phyloP scores from a whole-genome alignment of 1,140 invertebrate species.

The Ridgeia piscesae region DNA sequence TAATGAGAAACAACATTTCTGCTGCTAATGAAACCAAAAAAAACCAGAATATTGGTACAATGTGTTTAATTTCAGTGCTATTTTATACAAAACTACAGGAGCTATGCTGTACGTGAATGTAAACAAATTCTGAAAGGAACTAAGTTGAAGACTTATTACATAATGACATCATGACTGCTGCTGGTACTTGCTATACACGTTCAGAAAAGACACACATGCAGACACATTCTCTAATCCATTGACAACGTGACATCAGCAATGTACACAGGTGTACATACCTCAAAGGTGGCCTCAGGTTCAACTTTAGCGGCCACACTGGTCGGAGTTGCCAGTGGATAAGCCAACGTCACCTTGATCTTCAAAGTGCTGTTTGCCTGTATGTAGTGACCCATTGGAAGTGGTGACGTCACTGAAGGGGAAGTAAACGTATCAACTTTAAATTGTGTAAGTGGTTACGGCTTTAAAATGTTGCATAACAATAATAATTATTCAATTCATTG shows the following conservation, averaged over 20 bases:
- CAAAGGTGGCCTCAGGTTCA: slow-evolving; percentile 17
- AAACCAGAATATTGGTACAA: no score
- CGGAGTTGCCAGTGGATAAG: slow-evolving; percentile 45
- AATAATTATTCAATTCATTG: not conserved
- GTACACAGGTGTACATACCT: slow-evolving; percentile 9
- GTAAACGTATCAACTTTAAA: not conserved
- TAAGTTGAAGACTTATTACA: no score
- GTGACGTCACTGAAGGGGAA: slow-evolving; percentile 15
- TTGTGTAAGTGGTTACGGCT: no score
- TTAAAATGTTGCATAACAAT: not conserved
- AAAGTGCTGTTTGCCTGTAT: slow-evolving; percentile 41
- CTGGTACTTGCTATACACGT: no score
- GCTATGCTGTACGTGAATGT: no score
- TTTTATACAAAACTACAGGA: not conserved
- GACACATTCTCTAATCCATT: not conserved
- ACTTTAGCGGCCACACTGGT: slow-evolving; percentile 35
- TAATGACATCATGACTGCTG: no score
- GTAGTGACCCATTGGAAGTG: slow-evolving; percentile 47
- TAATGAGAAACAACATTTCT: not conserved
- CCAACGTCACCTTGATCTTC: slow-evolving; percentile 50
- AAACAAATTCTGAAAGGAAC: no score
- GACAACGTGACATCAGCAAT: not conserved
- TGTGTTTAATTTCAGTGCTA: not conserved
- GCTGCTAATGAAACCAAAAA: no score
- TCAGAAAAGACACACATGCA: not conserved